phyloP scores from a whole-genome alignment of 2,888 invertebrate genomes.

The Acrobasis repandana region DNA sequence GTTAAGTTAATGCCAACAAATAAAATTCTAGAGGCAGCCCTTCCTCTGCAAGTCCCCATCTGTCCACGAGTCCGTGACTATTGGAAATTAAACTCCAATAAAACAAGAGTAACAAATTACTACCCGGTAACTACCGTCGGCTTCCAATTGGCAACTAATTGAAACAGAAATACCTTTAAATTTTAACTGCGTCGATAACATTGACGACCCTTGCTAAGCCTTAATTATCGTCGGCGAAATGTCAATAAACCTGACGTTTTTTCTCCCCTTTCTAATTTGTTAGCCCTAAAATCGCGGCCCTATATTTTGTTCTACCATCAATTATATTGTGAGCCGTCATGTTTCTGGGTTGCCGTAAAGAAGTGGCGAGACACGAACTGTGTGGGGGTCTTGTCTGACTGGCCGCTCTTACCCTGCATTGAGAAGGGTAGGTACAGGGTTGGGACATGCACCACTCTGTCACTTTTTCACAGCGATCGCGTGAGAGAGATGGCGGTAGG shows the following conservation, averaged over 20 bases:
- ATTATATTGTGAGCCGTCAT: constrained; percentile 37
- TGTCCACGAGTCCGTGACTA: constrained; percentile 17
- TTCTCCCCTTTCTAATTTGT: constrained; percentile 78
- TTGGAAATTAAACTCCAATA: constrained; percentile 36
- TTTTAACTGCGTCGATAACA: constrained; percentile 71
- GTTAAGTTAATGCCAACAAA: neutral
- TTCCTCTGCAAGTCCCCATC: neutral
- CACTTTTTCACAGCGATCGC: constrained; percentile 50
- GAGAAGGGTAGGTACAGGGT: constrained; percentile 71
- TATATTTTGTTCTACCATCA: constrained; percentile 46
- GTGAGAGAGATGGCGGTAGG: constrained; percentile 50
- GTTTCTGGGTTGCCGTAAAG: constrained; percentile 17
- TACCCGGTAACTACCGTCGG: constrained; percentile 41
- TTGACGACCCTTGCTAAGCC: constrained; percentile 62
- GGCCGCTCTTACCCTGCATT: constrained; percentile 59
- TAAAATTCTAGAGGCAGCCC: neutral
- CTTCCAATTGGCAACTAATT: constrained; percentile 55
- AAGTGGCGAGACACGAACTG: neutral
- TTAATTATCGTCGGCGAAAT: constrained; percentile 77
- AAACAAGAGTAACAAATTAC: constrained; percentile 40
- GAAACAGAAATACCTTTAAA: constrained; percentile 65
- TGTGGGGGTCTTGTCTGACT: constrained; percentile 43
- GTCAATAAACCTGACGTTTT: constrained; percentile 78
- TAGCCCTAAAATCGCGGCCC: constrained; percentile 75
- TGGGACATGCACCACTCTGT: constrained; percentile 61